Conservation (phyloP, 2,888 invertebrate species). For the Eilema caniola region DNA sequence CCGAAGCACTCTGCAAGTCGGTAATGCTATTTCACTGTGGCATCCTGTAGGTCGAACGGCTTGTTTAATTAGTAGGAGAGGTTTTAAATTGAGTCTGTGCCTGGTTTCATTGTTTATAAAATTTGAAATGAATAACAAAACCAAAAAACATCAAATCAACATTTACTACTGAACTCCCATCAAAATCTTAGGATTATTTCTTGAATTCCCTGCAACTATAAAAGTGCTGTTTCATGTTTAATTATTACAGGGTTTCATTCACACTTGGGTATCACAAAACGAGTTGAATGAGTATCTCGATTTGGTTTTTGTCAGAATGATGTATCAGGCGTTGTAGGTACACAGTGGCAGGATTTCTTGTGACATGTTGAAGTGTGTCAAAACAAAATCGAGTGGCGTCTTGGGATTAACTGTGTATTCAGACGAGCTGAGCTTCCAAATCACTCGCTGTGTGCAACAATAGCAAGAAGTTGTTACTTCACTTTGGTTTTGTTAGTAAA, state of each 20-base stretch:
- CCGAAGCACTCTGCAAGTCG: neutral
- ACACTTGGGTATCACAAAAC: constrained; percentile 57
- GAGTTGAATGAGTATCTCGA: constrained; percentile 68
- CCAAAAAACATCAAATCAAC: neutral
- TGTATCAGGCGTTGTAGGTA: constrained; percentile 48
- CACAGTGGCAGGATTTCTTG: constrained; percentile 63
- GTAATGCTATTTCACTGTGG: neutral
- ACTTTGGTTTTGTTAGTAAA: constrained; percentile 49
- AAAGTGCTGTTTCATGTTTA: constrained; percentile 68
- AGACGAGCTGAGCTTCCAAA: constrained; percentile 51
- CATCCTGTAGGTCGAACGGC: neutral
- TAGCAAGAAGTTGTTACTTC: constrained; percentile 51
- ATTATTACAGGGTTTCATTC: constrained; percentile 71
- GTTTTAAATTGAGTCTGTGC: neutral
- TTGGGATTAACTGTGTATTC: constrained; percentile 70
- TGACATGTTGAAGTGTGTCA: constrained; percentile 79
- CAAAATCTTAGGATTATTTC: constrained; percentile 40
- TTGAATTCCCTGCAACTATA: constrained; percentile 37
- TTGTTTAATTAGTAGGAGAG: neutral
- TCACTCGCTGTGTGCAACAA: constrained; percentile 66
- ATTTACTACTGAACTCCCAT: constrained; percentile 19
- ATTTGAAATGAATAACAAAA: neutral
- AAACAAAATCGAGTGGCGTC: constrained; percentile 85
- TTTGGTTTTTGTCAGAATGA: constrained; percentile 62
- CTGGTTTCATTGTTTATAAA: neutral